Evolutionary conservation across 2,797 vertebrate species (phyloP).

Genomic region (Anableps anableps): DNA sequence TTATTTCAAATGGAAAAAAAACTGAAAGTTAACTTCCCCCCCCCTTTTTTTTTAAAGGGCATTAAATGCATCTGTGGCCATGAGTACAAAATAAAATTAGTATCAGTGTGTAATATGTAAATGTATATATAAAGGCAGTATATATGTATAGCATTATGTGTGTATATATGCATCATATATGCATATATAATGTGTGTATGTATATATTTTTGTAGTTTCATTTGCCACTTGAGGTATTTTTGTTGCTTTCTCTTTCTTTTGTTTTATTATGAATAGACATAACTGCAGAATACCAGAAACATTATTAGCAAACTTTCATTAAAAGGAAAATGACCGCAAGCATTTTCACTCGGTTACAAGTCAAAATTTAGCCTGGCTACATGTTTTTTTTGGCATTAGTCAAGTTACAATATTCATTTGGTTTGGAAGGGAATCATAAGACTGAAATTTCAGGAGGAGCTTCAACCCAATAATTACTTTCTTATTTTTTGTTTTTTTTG

Average conservation of each 20-base stretch:
- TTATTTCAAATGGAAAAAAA: slow-evolving; percentile 46
- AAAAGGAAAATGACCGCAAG: neutral
- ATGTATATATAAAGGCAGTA: slow-evolving; percentile 81
- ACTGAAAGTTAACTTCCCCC: slow-evolving; percentile 62
- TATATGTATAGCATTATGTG: slow-evolving; percentile 84
- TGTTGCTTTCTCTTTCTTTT: slow-evolving; percentile 74
- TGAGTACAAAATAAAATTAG: slow-evolving; percentile 83
- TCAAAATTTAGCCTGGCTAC: slow-evolving; percentile 21
- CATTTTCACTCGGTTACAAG: neutral
- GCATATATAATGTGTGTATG: slow-evolving; percentile 84
- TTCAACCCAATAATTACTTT: slow-evolving; percentile 28
- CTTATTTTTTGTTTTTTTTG: slow-evolving; percentile 17
- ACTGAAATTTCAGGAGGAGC: slow-evolving; percentile 45
- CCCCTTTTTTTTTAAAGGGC: slow-evolving; percentile 70
- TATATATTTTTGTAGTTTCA: slow-evolving; percentile 83
- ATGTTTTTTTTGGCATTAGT: slow-evolving; percentile 24
- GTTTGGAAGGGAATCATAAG: slow-evolving; percentile 61
- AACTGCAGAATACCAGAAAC: slow-evolving; percentile 70
- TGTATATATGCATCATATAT: slow-evolving; percentile 83
- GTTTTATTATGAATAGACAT: slow-evolving; percentile 82
- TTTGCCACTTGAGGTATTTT: slow-evolving; percentile 55
- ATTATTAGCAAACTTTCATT: neutral
- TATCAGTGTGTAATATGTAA: slow-evolving; percentile 78
- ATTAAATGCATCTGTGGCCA: slow-evolving; percentile 69
- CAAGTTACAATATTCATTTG: slow-evolving; percentile 31